Base-by-base conservation (phyloP, 92 coral and sea anemone species). In the Ricordea florida region DNA sequence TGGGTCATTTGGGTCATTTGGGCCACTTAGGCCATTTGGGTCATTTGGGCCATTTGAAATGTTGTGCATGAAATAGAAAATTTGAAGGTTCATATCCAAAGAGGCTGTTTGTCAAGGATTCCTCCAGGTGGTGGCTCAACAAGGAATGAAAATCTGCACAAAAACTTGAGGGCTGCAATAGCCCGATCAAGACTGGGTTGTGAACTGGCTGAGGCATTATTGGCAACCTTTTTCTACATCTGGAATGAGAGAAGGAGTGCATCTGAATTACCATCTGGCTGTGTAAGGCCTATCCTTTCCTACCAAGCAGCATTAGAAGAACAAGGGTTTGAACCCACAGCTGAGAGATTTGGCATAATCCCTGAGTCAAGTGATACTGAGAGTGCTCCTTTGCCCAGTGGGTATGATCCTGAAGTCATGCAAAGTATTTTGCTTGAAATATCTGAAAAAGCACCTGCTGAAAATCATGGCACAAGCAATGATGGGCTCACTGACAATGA, bases 101-200 rank as follows among this genome's bases (percentile, higher is more conserved):
- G 57, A 78, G 81, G 81, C 27, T 85, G 81, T 55, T 63, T 85
- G 61, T 85, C 81, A 26, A 57, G 77, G 55, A 85, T 77, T 77
- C 85, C 85, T 38, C 75, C 67, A 27, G 74, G 89, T 18, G 67
- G 87, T 41, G 87, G 87, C 30, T 72, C 87, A 1, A 72, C 69
- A n/a, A 57, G 89, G 23, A 78, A 85, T 58, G 80, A 76, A 71
- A 41, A 55, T 21, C 44, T 74, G 0, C 67, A 83, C 65, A 74
- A 68, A 49, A 57, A 76, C 71, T 76, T 84, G 53, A 60, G 69
- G 52, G 46, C 67, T 66, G 76, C 53, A 50, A 66, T 78, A 17
- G 76, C 84, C 34, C 32, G 76, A 38, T 66, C 65, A 38, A 78
- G 66, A 66, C 59, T 66, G 38, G 68, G 84, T 51, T 66, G 76